Base-by-base conservation (phyloP, 92 coral and sea anemone genomes). In the Palythoa grandiflora region DNA sequence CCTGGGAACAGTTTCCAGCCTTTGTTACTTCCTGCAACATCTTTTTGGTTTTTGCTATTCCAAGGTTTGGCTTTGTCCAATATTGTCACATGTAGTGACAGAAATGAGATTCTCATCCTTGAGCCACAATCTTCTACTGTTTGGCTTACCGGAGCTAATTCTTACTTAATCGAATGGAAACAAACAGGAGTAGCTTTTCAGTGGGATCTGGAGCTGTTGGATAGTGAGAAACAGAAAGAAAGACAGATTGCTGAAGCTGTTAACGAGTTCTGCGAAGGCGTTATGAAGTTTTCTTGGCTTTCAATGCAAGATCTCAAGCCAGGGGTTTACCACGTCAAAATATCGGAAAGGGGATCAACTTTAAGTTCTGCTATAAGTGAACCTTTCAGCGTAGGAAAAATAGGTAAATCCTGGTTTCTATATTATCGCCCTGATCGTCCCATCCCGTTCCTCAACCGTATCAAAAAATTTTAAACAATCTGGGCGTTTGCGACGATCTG, bases 201-300 rank as follows among this genome's bases (percentile, higher is more conserved):
- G 65, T 94, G 98, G 98, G 75, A 94, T 51, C 89, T 94, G 52
- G 91, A 87, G 36, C 61, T 94, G 11, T 61, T 93, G 77, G 51
- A 87, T 57, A 35, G 54, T 17, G 84, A 86, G 15, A 74, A 59
- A 55, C 72, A 85, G 61, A 94, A 87, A 71, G 88, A 93, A 21
- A 55, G 68, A 0, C 94, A 91, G 87, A 93, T 94, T 72, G 77
- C 88, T 37, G 71, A 74, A 5, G 91, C 93, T 2, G 55, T 94
- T 66, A 93, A 94, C 75, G 98, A 94, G 87, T 94, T 83, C 73
- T 84, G 90, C 21, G 95, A 93, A 16, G 76, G 47, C 40, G 75
- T 51, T 28, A 94, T 94, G 98, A 87, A 54, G 8, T 90, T 88
- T 51, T 36, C 60, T 16, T 94, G 95, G 98, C 60, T 94, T 51